phyloP scores from a whole-genome alignment of 2,797 vertebrate genomes.

The Tragelaphus oryx region DNA sequence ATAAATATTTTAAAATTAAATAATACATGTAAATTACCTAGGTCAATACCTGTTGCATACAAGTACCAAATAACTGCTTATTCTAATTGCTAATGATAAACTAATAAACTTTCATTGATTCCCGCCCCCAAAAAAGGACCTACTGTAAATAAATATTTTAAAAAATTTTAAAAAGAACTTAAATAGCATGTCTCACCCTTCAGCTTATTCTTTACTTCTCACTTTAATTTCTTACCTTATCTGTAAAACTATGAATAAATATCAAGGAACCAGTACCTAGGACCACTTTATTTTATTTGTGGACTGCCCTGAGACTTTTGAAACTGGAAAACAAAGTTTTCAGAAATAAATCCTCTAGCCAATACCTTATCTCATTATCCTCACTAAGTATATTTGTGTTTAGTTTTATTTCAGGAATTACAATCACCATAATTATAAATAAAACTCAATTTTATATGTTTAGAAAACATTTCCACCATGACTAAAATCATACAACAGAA shows the following conservation, averaged over 20 bases:
- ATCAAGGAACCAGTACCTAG: not conserved
- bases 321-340: slow-evolving; percentile 9
- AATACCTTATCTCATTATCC: not conserved
- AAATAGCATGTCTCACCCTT: not conserved
- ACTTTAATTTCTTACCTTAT: not conserved
- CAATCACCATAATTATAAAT: not conserved
- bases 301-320: not conserved
- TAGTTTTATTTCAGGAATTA: slow-evolving; percentile 32
- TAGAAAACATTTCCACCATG: not conserved
- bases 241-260: not conserved
- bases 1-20: no score
- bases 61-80: no score
- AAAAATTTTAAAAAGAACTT: not conserved
- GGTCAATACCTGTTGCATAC: no score
- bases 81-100: no score
- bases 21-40: no score
- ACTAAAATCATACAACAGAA: slow-evolving; percentile 17
- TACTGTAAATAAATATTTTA: not conserved
- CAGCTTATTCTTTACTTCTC: not conserved
- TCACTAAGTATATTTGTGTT: not conserved
- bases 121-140: not conserved
- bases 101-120: no score
- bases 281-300: not conserved
- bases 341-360: slow-evolving; percentile 2
- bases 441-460: slow-evolving; percentile 24